Percentiles rank a stretch among this genome's conserved stretches.
phyloP scores from a whole-genome alignment of 2,113 vertebrate species.

The Notarius quadriscutis region DNA sequence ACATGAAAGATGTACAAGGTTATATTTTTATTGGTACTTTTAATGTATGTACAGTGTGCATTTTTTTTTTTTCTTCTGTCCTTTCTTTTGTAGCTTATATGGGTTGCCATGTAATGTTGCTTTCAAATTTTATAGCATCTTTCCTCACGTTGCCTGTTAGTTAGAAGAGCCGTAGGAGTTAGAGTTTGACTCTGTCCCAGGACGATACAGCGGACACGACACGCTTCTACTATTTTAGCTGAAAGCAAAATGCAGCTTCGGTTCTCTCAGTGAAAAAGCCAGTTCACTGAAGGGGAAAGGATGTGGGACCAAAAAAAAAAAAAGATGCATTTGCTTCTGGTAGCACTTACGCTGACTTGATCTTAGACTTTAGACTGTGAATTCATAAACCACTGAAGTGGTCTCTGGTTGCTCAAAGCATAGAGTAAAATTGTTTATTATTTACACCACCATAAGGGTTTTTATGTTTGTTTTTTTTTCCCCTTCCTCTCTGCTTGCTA shows the following conservation, averaged over 20 bases:
- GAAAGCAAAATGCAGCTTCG: neutral
- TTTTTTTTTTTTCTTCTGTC: neutral
- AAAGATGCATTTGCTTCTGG: neutral
- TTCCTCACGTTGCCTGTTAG: neutral
- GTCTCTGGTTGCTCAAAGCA: neutral
- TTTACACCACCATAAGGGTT: neutral
- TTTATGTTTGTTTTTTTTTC: neutral
- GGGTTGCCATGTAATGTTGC: neutral
- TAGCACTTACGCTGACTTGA: neutral
- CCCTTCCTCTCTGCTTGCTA: neutral
- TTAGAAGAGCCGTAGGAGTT: neutral
- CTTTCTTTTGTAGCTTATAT: neutral
- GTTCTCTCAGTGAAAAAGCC: neutral
- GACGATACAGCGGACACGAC: neutral
- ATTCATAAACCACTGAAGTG: neutral
- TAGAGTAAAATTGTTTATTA: neutral
- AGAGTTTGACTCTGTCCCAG: neutral
- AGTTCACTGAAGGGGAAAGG: neutral
- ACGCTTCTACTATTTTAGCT: neutral
- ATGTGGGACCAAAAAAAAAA: neutral
- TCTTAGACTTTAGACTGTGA: neutral
- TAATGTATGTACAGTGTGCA: neutral
- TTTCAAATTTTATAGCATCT: neutral
- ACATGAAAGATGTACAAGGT: neutral
- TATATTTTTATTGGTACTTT: slow-evolving; percentile 9